Evolutionary conservation across 2,888 invertebrate genomes (phyloP).

Genomic region (Seladonia tumulorum): DNA sequence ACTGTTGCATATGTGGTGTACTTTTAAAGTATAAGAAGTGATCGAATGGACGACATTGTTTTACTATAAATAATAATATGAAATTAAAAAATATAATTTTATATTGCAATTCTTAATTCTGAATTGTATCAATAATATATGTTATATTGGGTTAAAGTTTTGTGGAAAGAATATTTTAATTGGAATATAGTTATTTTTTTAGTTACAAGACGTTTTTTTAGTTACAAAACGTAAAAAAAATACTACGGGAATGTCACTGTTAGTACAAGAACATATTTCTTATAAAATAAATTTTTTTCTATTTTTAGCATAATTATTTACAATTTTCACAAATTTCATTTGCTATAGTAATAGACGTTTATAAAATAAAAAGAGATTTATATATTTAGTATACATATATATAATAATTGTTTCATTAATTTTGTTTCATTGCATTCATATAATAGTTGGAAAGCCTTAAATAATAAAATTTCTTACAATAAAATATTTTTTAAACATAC

Average conservation of each 20-base stretch:
- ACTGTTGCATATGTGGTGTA: constrained; percentile 26
- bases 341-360: background rate
- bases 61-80: background rate
- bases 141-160: background rate
- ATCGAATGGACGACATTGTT: background rate
- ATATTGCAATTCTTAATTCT: background rate
- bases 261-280: background rate
- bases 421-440: background rate
- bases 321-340: background rate
- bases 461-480: background rate
- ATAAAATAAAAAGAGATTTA: constrained; percentile 11
- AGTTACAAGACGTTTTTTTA: background rate
- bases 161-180: background rate
- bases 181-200: background rate
- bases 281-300: background rate
- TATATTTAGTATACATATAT: background rate
- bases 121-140: background rate
- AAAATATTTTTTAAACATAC: background rate
- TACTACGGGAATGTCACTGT: background rate
- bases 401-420: background rate
- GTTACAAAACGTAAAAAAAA: background rate
- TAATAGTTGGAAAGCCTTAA: background rate
- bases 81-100: background rate
- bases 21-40: background rate
- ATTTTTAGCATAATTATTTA: background rate